Evolutionary conservation across 2,113 vertebrate species (phyloP).

Genomic region (Oryzias javanicus): DNA sequence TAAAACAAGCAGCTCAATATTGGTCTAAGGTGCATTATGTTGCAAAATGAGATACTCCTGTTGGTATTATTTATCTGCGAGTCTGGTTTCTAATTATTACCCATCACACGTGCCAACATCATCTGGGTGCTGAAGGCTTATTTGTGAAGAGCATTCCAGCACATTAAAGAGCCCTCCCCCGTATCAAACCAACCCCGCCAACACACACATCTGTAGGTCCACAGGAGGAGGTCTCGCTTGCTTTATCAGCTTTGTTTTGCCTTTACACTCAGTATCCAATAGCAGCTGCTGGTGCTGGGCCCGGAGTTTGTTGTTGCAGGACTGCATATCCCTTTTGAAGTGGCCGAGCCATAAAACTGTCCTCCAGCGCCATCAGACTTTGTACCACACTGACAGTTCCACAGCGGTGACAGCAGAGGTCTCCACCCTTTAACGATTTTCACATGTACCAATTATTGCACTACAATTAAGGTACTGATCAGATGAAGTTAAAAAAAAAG

Average conservation of each 20-base stretch:
- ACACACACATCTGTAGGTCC: constrained; percentile 54
- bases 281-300: constrained; percentile 42
- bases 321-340: constrained; percentile 68
- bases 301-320: constrained; percentile 67
- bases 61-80: no score
- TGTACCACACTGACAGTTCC: constrained; percentile 18
- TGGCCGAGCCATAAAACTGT: constrained; percentile 28
- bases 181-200: constrained; percentile 46
- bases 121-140: constrained; percentile 50
- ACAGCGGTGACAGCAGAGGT: constrained; percentile 14
- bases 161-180: constrained; percentile 66
- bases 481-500: not conserved
- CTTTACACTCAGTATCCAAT: constrained; percentile 65
- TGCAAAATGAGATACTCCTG: no score
- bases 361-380: constrained; percentile 29
- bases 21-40: no score
- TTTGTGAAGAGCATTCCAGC: constrained; percentile 71
- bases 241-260: constrained; percentile 69
- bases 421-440: no score
- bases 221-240: constrained; percentile 60
- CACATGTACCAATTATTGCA: no score
- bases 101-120: constrained; percentile 23
- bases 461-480: no score
- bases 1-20: no score
- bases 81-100: not conserved